These are phyloP conservation scores for Drosophila lowei DNA, from an alignment of 1,140 invertebrate genomes.

Conservation along the genomic window DNA sequence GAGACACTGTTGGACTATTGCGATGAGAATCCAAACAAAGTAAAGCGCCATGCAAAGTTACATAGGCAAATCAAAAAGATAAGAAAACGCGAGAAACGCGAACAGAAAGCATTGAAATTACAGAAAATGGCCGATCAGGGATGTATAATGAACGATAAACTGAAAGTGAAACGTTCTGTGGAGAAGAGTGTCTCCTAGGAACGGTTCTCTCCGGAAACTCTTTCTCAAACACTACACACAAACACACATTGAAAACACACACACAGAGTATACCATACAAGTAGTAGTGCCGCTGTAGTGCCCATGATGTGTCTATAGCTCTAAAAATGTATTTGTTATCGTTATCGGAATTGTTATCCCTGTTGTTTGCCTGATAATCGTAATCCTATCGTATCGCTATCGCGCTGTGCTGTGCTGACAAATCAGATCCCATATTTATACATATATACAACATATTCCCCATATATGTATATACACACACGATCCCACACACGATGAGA, in stretches of 20 bases:
- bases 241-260: neutral
- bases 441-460: neutral
- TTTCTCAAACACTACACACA: neutral
- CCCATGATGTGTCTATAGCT: neutral
- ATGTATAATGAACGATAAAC: conserved; percentile 82
- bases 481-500: neutral
- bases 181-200: conserved; percentile 82
- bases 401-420: conserved; percentile 43
- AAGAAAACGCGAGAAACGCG: conserved; percentile 84
- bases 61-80: conserved; percentile 90
- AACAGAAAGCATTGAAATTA: conserved; percentile 83
- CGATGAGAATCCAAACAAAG: conserved; percentile 93
- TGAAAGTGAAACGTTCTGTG: conserved; percentile 80
- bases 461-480: neutral
- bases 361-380: conserved; percentile 9
- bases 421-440: neutral
- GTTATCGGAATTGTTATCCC: conserved; percentile 9
- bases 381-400: conserved; percentile 22
- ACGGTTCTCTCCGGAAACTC: conserved; percentile 17
- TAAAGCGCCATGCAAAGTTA: conserved; percentile 90
- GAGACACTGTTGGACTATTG: conserved; percentile 95
- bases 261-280: neutral
- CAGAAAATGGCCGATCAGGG: conserved; percentile 83
- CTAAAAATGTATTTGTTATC: conserved; percentile 5
- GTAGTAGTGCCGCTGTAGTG: too few species aligned